Conservation (phyloP, 1,140 invertebrate genomes). For the Pogonomyrmex barbatus region DNA sequence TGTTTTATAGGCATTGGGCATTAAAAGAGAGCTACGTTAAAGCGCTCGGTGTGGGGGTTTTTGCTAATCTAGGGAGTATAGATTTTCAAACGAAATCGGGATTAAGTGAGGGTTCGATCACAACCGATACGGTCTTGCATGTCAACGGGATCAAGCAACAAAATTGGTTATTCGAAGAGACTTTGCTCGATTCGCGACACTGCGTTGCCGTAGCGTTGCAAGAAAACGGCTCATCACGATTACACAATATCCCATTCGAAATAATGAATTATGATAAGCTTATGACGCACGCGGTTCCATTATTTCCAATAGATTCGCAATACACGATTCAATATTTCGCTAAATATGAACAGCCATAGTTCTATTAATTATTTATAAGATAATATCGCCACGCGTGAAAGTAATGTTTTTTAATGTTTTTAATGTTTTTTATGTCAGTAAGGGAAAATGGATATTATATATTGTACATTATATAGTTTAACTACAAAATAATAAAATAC, state of each 20-base stretch:
- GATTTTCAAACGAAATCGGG: slow-evolving; percentile 90
- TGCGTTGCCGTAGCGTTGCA: slow-evolving; percentile 92
- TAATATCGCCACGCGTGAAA: slow-evolving; percentile 24
- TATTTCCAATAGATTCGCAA: slow-evolving; percentile 85
- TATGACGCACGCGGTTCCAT: slow-evolving; percentile 85
- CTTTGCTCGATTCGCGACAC: slow-evolving; percentile 92
- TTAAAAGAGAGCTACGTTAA: slow-evolving; percentile 99
- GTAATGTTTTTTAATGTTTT: slow-evolving; percentile 19
- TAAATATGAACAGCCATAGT: slow-evolving; percentile 82
- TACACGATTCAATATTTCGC: slow-evolving; percentile 87
- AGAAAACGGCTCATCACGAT: slow-evolving; percentile 53
- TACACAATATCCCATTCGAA: slow-evolving; percentile 80
- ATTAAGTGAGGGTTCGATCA: slow-evolving; percentile 84
- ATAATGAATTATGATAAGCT: slow-evolving; percentile 87
- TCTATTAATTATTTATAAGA: slow-evolving; percentile 44
- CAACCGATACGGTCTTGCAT: slow-evolving; percentile 90
- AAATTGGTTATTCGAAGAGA: slow-evolving; percentile 95
- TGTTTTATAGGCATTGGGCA: slow-evolving; percentile 96
- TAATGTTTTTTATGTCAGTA: background rate
- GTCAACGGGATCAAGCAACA: slow-evolving; percentile 88
- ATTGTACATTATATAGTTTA: slow-evolving; percentile 27
- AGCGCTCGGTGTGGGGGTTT: slow-evolving; percentile 94
- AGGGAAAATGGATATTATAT: background rate
- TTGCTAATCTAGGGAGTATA: slow-evolving; percentile 91
- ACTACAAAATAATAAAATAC: slow-evolving; percentile 45